phyloP scores from a whole-genome alignment of 2,797 vertebrate genomes.

The Pagetopsis macropterus region DNA sequence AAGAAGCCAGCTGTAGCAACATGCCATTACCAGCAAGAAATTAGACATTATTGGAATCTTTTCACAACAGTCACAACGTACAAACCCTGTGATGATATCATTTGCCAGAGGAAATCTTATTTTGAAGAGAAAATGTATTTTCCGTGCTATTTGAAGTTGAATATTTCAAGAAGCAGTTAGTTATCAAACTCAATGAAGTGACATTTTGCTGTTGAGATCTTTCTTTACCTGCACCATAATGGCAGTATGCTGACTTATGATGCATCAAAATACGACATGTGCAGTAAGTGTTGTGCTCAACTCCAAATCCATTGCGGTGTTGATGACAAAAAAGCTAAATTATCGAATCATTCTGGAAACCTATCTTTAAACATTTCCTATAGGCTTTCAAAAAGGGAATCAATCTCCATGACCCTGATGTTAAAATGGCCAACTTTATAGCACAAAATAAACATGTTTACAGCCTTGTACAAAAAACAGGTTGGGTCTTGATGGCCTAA shows the following conservation, averaged over 20 bases:
- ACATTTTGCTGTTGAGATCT: not conserved
- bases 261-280: constrained; percentile 20
- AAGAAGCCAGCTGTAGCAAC: constrained; percentile 45
- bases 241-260: constrained; percentile 21
- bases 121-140: constrained; percentile 21
- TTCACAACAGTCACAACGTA: constrained; percentile 39
- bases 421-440: too few relatives aligned
- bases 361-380: too few relatives aligned
- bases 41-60: constrained; percentile 46
- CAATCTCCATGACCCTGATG: too few relatives aligned
- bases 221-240: constrained; percentile 10
- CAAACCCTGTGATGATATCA: not conserved
- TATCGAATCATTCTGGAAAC: too few relatives aligned
- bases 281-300: too few relatives aligned
- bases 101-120: not conserved
- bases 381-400: too few relatives aligned
- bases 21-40: constrained; percentile 30
- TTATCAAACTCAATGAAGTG: not conserved
- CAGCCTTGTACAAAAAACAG: too few relatives aligned
- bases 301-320: not conserved
- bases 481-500: too few relatives aligned
- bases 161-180: not conserved
- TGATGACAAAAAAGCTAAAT: not conserved
- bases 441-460: too few relatives aligned
- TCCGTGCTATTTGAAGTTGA: constrained; percentile 32